Evolutionary conservation across 30 jellyfish, hydroid and myxozoan species (phyloP).

Genomic region (Catostylus mosaicus): DNA sequence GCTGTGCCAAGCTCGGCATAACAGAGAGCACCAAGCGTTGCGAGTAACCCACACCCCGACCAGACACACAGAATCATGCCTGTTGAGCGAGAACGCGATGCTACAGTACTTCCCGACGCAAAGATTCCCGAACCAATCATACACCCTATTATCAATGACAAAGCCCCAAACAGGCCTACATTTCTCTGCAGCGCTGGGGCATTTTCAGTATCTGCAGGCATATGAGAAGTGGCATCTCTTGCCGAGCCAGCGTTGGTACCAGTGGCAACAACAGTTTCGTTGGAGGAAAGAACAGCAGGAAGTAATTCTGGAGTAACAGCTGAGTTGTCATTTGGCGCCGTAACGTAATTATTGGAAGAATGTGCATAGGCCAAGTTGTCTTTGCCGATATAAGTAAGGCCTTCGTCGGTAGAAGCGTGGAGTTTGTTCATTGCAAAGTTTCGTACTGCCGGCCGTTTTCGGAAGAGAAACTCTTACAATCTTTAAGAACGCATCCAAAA

Average conservation of each 20-base stretch:
- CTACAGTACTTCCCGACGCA: conserved; percentile 81
- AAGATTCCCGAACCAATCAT: conserved; percentile 91
- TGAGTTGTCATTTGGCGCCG: background rate
- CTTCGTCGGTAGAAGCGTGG: background rate
- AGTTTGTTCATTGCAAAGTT: too few relatives aligned
- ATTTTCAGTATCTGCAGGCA: background rate
- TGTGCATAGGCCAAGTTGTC: background rate
- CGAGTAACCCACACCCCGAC: conserved; percentile 76
- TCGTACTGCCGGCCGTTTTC: too few relatives aligned
- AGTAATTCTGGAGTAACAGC: background rate
- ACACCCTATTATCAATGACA: conserved; percentile 76
- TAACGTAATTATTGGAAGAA: background rate
- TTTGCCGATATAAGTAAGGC: background rate
- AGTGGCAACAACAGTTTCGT: background rate
- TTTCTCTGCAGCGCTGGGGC: conserved; percentile 12
- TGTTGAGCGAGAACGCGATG: conserved; percentile 43
- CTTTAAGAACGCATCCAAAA: background rate
- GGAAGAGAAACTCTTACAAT: background rate
- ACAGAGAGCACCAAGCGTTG: conserved; percentile 69
- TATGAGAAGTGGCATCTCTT: background rate
- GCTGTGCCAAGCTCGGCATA: conserved; percentile 86
- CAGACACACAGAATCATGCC: conserved; percentile 79
- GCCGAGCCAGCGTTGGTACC: background rate
- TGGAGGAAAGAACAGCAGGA: background rate
- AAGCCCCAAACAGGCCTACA: conserved; percentile 60